Evolutionary conservation across 2,797 vertebrate species (phyloP).

Genomic region (Sebastes variabilis): DNA sequence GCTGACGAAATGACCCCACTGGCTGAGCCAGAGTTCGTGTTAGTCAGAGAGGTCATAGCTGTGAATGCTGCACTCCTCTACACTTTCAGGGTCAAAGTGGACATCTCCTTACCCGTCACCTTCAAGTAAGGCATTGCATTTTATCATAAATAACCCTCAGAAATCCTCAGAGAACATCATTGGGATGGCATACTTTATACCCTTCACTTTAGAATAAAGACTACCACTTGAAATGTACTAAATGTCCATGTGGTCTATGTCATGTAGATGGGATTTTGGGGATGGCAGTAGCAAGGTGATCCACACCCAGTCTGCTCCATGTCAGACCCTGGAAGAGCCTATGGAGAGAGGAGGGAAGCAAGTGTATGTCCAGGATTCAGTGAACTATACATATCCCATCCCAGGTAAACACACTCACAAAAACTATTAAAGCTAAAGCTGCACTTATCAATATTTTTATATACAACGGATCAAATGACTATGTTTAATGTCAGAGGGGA

Average conservation of each 20-base stretch:
- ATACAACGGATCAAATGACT: background rate
- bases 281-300: constrained; percentile 63
- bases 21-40: constrained; percentile 72
- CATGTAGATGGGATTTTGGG: constrained; percentile 85
- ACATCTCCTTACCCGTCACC: constrained; percentile 75
- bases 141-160: background rate
- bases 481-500: background rate
- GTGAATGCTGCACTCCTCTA: constrained; percentile 59
- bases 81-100: constrained; percentile 74
- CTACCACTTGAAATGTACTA: background rate
- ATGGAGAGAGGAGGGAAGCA: constrained; percentile 53
- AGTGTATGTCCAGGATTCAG: constrained; percentile 67
- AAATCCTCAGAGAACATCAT: background rate
- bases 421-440: too few species aligned
- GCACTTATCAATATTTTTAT: background rate
- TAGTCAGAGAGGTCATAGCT: constrained; percentile 50
- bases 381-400: constrained; percentile 71
- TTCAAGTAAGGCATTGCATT: constrained; percentile 68
- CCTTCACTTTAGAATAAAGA: background rate
- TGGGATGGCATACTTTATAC: background rate
- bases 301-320: constrained; percentile 63
- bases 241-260: constrained; percentile 1
- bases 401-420: constrained; percentile 72
- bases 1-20: constrained; percentile 71
- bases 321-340: constrained; percentile 39